These are phyloP conservation scores for Zaprionus camerounensis DNA, from an alignment of 1,140 invertebrate species.

Conservation along the genomic window DNA sequence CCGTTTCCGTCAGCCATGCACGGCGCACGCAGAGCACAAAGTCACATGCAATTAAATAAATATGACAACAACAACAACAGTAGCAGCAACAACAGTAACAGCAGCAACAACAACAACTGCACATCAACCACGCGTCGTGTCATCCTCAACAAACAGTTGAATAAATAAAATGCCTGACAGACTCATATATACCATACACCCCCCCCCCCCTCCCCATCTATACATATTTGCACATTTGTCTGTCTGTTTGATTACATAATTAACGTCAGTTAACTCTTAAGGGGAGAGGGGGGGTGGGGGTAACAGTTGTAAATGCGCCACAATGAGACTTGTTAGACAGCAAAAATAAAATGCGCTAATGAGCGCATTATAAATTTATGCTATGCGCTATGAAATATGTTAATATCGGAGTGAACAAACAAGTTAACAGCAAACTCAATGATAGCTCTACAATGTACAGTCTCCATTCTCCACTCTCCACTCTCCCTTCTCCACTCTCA, in stretches of 20 bases:
- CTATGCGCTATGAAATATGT: neutral
- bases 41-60: slow-evolving; percentile 79
- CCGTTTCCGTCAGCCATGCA: slow-evolving; percentile 68
- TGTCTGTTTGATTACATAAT: slow-evolving; percentile 72
- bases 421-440: too few species aligned
- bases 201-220: neutral
- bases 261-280: slow-evolving; percentile 54
- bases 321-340: neutral
- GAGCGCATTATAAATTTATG: slow-evolving; percentile 4
- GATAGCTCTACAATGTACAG: neutral
- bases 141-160: slow-evolving; percentile 34
- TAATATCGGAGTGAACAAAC: neutral
- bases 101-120: slow-evolving; percentile 29
- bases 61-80: slow-evolving; percentile 57
- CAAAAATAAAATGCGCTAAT: neutral
- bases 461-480: neutral
- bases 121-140: slow-evolving; percentile 18
- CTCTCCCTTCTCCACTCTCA: neutral
- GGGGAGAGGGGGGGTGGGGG: neutral
- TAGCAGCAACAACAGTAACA: slow-evolving; percentile 34
- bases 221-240: slow-evolving; percentile 1
- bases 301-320: neutral
- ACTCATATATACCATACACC: neutral
- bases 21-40: slow-evolving; percentile 43
- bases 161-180: slow-evolving; percentile 45